Evolutionary conservation across 2,797 vertebrate species (phyloP).

Genomic region (Lophotriccus pileatus): DNA sequence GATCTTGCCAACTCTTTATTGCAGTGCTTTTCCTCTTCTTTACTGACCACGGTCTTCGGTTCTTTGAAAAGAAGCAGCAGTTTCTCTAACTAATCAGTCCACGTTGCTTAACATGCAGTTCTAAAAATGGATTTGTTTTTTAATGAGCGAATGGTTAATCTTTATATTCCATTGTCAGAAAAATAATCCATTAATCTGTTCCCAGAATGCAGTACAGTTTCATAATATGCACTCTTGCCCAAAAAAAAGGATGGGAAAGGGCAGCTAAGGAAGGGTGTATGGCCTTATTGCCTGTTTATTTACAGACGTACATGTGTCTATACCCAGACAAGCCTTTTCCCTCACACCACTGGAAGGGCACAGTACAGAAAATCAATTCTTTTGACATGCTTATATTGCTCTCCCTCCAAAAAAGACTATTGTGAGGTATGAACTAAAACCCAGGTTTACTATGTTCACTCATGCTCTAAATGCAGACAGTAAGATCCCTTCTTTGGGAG

Average conservation of each 20-base stretch:
- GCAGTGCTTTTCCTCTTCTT: not conserved
- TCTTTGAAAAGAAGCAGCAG: not conserved
- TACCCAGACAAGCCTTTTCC: not conserved
- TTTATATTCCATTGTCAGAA: not conserved
- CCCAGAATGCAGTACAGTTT: not conserved
- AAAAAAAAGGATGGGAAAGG: not conserved
- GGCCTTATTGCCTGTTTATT: not conserved
- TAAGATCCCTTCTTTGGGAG: not conserved
- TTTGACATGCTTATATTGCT: not conserved
- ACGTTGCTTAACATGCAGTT: not conserved
- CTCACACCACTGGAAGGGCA: not conserved
- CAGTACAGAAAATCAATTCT: not conserved
- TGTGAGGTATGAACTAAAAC: not conserved
- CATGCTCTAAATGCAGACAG: not conserved
- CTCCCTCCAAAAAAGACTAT: not conserved
- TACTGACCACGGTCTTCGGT: not conserved
- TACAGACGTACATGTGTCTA: not conserved
- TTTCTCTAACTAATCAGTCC: not conserved
- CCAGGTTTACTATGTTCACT: not conserved
- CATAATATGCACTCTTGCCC: not conserved
- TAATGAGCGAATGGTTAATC: not conserved
- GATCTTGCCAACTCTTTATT: not conserved
- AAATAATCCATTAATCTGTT: slow-evolving; percentile 2
- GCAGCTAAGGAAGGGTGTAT: not conserved
- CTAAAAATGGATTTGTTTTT: not conserved